Base-by-base conservation (phyloP, 2,888 invertebrate species). In the Anthophora plumipes region DNA sequence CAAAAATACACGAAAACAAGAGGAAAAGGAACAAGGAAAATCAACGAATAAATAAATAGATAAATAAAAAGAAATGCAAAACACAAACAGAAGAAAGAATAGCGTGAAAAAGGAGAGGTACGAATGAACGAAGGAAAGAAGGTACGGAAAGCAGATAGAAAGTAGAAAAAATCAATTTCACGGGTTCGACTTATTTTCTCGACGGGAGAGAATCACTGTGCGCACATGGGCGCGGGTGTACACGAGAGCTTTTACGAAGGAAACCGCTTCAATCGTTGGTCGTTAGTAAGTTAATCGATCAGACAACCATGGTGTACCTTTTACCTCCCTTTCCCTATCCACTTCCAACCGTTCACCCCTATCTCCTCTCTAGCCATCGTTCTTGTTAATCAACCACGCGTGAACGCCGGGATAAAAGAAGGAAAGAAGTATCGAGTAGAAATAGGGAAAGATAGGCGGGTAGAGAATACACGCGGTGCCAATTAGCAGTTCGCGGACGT, bases 401-500 rank as follows among this genome's bases (percentile, higher is more conserved):
- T 22, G 59, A 17, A 41, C 39, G 57, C 5, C 5, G 46, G 39
- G 46, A 9, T 25, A 11, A 55, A 50, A 61, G 31, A 54, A 59
- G 64, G 41, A n/a, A 46, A 17, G 54, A 57, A 41, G 67, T 17
- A 31, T 64, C 57, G 57, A 63, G 4, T 1, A n/a, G 68, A 48
- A 72, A 59, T 8, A 43, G 59, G 72, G 54, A 69, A 68, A 69
- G 66, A 70, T 76, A 76, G 82, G 82, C 66, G 61, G 55, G 52
- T n/a, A n/a, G n/a, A n/a, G 78, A 71, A 77, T 83, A 77, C 77
- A 80, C 85, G 83, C 78, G 77, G 81, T 74, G 84, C 72, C 87
- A 87, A 87, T 87, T 87, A 87, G 77, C 82, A 87, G 83, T 84
- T 78, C 85, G 82, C 81, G 87, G 77, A 82, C 77, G 77, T 80